These are phyloP conservation scores for Hassar affinis DNA, from an alignment of 2,113 vertebrate genomes.

Conservation along the genomic window DNA sequence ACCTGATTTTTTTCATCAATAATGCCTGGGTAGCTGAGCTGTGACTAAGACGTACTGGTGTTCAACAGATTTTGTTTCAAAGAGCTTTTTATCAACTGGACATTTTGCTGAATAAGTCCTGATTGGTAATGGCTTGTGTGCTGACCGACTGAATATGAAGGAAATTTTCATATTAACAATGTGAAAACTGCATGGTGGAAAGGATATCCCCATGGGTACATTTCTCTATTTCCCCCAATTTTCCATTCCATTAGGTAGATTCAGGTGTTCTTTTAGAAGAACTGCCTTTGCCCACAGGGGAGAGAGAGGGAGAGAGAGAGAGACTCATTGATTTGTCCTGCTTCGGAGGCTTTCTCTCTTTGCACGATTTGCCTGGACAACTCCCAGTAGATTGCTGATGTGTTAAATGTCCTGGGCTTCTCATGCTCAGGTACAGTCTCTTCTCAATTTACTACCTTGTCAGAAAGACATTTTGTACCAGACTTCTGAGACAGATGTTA, in stretches of 20 bases:
- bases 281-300: conserved; percentile 41
- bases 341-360: conserved; percentile 49
- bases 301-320: conserved; percentile 24
- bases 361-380: conserved; percentile 44
- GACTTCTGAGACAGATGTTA: conserved; percentile 39
- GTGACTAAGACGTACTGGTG: conserved; percentile 14
- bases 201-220: conserved; percentile 41
- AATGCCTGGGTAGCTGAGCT: conserved; percentile 15
- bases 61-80: conserved; percentile 48
- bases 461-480: conserved; percentile 31
- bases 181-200: conserved; percentile 42
- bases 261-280: conserved; percentile 58
- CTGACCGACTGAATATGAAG: conserved; percentile 24
- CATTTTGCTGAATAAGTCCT: conserved; percentile 12
- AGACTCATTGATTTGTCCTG: conserved; percentile 60
- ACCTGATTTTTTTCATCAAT: conserved; percentile 14
- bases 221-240: conserved; percentile 57
- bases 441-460: conserved; percentile 44
- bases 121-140: conserved; percentile 15
- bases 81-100: conserved; percentile 20
- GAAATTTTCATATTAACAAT: conserved; percentile 46
- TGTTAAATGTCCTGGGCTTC: conserved; percentile 53
- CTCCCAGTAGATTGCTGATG: conserved; percentile 50
- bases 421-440: conserved; percentile 35
- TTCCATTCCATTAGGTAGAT: conserved; percentile 64